Evolutionary conservation across 2,888 invertebrate genomes (phyloP).

Genomic region (Spicauda simplicius): DNA sequence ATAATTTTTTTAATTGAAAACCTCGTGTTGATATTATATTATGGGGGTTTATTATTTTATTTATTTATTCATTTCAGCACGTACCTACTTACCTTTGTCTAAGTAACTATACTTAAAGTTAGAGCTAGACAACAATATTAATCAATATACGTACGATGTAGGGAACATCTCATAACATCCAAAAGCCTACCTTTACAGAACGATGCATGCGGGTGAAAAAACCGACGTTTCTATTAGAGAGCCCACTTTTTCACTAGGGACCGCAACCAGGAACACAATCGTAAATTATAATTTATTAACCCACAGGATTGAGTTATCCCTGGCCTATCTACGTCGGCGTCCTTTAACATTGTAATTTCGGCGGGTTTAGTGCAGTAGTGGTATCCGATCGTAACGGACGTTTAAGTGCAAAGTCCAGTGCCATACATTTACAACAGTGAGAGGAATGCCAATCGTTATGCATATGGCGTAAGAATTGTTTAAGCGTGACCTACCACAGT

Average conservation of each 20-base stretch:
- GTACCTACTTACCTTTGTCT: no score
- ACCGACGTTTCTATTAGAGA: constrained; percentile 80
- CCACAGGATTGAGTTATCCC: constrained; percentile 79
- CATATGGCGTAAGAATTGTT: constrained; percentile 54
- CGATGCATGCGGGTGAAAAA: constrained; percentile 75
- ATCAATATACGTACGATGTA: constrained; percentile 43
- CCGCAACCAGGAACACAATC: constrained; percentile 68
- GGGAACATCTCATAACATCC: constrained; percentile 58
- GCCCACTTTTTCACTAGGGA: constrained; percentile 69
- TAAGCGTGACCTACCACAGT: constrained; percentile 73
- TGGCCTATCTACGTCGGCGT: constrained; percentile 65
- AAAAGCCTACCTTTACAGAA: constrained; percentile 66
- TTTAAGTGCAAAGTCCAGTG: constrained; percentile 42
- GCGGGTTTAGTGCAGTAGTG: constrained; percentile 60
- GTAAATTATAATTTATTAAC: constrained; percentile 83
- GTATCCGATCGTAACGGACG: constrained; percentile 67
- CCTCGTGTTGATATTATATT: no score
- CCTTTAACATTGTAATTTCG: constrained; percentile 63
- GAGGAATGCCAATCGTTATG: constrained; percentile 55
- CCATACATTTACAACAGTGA: constrained; percentile 45
- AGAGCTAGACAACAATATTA: no score
- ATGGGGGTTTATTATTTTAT: no score
- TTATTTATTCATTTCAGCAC: no score
- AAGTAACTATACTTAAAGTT: no score
- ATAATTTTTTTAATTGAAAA: no score